A percentile compares a stretch with the other conserved stretches of the same genome.
Conservation (phyloP, 2,113 vertebrate genomes). For the Esox niger region DNA sequence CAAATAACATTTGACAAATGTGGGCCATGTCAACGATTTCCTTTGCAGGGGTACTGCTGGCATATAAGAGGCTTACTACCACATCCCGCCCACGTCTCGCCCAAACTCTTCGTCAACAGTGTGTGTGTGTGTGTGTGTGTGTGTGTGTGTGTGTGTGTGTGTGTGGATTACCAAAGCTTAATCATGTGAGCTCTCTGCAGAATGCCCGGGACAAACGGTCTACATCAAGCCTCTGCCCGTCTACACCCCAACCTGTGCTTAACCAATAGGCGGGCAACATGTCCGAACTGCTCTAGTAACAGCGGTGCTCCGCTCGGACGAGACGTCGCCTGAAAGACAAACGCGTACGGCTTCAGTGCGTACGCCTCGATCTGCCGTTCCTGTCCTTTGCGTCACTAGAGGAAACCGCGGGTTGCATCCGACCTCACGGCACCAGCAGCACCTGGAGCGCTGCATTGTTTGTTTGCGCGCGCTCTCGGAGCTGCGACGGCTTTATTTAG, state of each 20-base stretch:
- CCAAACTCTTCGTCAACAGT: background rate
- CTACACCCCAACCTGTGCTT: slow-evolving; percentile 20
- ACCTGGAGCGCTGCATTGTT: slow-evolving; percentile 28
- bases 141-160: background rate
- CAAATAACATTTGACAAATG: background rate
- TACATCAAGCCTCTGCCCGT: slow-evolving; percentile 21
- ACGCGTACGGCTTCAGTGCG: too few relatives aligned
- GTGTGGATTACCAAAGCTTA: slow-evolving; percentile 47
- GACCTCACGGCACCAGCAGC: too few relatives aligned
- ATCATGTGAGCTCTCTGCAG: slow-evolving; percentile 45
- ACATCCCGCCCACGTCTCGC: background rate
- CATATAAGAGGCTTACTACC: slow-evolving; percentile 19
- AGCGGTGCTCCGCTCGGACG: too few relatives aligned
- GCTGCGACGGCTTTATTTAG: slow-evolving; percentile 40
- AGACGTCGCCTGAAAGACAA: too few relatives aligned
- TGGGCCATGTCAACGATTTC: background rate
- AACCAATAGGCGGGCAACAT: background rate
- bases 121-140: background rate
- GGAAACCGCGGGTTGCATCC: slow-evolving; percentile 1
- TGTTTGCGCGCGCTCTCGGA: slow-evolving; percentile 31
- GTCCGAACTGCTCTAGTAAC: background rate
- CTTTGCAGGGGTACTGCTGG: background rate
- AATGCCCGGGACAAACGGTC: slow-evolving; percentile 31
- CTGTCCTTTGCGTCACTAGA: slow-evolving; percentile 10
- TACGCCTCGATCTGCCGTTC: background rate